These are phyloP conservation scores for Gavialis gangeticus DNA, from an alignment of 2,113 vertebrate genomes.

Conservation along the genomic window DNA sequence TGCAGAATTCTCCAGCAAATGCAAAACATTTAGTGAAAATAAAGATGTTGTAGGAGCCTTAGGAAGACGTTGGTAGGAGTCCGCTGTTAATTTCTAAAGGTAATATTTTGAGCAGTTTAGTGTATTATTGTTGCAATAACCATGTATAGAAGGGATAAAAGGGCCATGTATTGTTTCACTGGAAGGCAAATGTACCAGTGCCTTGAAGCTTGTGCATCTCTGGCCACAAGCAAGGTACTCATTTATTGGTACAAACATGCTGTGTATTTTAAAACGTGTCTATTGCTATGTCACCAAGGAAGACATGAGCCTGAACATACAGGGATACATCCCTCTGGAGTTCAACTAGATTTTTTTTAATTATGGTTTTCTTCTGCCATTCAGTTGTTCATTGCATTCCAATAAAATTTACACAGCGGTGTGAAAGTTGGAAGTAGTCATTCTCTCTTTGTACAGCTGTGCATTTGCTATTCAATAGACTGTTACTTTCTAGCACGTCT, in stretches of 20 bases:
- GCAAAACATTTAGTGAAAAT: background rate
- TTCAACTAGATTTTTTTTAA: background rate
- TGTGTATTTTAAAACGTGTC: fast-evolving
- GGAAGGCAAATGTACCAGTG: background rate
- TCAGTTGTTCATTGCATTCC: background rate
- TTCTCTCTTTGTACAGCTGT: background rate
- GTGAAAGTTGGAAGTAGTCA: background rate
- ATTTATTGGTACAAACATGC: background rate
- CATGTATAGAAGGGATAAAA: background rate
- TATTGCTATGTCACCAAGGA: background rate
- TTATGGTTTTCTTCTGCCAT: background rate
- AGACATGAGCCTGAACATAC: background rate
- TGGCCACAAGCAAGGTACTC: fast-evolving
- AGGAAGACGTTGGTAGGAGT: background rate
- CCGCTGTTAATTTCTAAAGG: background rate
- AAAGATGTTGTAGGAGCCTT: fast-evolving
- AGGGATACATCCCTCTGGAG: background rate
- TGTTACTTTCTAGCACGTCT: background rate
- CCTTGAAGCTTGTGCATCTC: background rate
- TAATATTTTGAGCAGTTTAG: background rate
- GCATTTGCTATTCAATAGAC: background rate
- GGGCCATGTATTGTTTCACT: fast-evolving
- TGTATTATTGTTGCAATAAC: background rate
- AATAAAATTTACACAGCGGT: background rate
- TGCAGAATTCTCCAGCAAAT: fast-evolving